phyloP scores from a whole-genome alignment of 2,797 vertebrate species.

The Schizopygopsis pylzovi region DNA sequence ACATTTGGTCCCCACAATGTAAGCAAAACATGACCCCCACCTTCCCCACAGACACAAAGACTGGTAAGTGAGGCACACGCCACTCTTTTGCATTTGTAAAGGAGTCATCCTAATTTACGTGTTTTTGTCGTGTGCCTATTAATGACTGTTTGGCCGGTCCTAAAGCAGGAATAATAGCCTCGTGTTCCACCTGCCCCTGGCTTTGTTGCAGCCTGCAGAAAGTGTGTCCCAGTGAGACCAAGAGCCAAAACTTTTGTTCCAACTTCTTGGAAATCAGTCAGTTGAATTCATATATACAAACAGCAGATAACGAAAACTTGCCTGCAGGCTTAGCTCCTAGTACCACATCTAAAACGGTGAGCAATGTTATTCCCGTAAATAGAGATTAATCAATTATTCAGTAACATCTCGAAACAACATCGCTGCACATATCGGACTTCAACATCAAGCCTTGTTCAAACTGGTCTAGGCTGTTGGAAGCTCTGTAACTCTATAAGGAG shows the following conservation, averaged over 20 bases:
- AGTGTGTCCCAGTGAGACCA: constrained; percentile 1
- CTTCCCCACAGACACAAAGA: not conserved
- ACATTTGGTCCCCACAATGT: not conserved
- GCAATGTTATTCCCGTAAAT: constrained; percentile 16
- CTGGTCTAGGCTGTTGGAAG: not conserved
- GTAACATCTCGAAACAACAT: not conserved
- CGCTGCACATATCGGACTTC: constrained; percentile 1
- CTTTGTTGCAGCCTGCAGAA: constrained; percentile 44
- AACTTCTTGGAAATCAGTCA: not conserved
- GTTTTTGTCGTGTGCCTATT: constrained; percentile 69
- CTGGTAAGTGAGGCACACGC: constrained; percentile 67
- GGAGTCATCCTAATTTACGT: constrained; percentile 61
- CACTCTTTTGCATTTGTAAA: constrained; percentile 63
- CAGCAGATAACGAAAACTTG: not conserved
- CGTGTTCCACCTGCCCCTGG: constrained; percentile 73
- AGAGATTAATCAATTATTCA: not conserved
- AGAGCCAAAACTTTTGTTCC: constrained; percentile 20
- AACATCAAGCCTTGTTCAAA: not conserved
- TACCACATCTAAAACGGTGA: not conserved
- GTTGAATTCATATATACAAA: not conserved
- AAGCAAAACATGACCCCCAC: constrained; percentile 1
- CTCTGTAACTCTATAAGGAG: not conserved
- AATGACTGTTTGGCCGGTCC: constrained; percentile 52
- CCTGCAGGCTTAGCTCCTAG: not conserved
- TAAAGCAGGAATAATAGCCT: constrained; percentile 62